phyloP scores from a whole-genome alignment of 2,888 invertebrate genomes.

The Tachina fera region DNA sequence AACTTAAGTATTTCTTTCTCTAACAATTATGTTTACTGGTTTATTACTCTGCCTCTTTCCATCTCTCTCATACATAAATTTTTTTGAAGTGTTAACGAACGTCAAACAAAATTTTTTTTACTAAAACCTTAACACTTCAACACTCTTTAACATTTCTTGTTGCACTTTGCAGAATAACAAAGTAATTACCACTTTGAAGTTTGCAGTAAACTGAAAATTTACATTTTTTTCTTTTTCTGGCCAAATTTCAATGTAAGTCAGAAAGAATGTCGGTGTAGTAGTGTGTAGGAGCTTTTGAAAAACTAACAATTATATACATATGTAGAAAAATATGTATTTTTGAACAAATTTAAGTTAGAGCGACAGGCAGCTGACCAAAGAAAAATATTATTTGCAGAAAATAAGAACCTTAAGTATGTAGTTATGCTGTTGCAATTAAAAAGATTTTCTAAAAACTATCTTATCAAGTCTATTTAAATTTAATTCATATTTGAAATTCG shows the following conservation, averaged over 20 bases:
- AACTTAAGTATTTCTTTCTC: no score
- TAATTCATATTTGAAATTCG: no score
- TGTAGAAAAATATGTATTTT: background rate
- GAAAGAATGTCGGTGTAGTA: conserved; percentile 8
- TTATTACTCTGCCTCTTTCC: background rate
- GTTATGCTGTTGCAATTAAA: no score
- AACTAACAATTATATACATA: conserved; percentile 15
- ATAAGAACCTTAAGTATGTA: no score
- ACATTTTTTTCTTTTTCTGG: background rate
- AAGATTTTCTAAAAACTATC: no score
- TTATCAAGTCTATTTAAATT: no score
- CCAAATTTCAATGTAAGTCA: conserved; percentile 2
- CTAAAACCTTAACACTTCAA: conserved; percentile 73
- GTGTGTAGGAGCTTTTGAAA: conserved; percentile 7
- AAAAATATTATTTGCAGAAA: no score
- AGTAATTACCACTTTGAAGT: conserved; percentile 67
- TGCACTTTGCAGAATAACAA: conserved; percentile 63
- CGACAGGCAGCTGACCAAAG: no score
- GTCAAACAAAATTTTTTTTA: conserved; percentile 68
- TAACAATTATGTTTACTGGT: background rate
- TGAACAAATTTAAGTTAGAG: background rate
- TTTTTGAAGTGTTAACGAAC: conserved; percentile 39
- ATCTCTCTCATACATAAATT: background rate
- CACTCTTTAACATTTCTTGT: conserved; percentile 67
- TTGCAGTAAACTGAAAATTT: conserved; percentile 49